A percentile compares a stretch with the other conserved stretches of the same genome.
Evolutionary conservation across 2,113 vertebrate genomes (phyloP).

Genomic region (Anarhynchus alexandrinus): DNA sequence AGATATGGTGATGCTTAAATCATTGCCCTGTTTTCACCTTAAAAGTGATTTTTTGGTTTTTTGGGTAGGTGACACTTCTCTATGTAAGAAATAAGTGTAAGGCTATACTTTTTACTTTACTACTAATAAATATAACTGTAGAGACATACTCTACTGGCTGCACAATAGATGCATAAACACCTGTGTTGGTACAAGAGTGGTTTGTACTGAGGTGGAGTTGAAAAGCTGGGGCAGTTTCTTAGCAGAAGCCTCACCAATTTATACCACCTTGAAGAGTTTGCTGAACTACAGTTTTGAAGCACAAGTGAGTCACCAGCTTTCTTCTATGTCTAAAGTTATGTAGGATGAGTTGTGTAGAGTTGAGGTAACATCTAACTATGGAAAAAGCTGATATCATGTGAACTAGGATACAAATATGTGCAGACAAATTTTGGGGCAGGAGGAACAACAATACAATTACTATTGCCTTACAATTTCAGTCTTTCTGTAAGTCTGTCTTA

Average conservation of each 20-base stretch:
- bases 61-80: not conserved
- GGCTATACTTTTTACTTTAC: not conserved
- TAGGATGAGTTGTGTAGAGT: not conserved
- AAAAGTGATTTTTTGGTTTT: not conserved
- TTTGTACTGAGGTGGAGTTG: not conserved
- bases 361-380: not conserved
- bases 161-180: not conserved
- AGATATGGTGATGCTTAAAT: not conserved
- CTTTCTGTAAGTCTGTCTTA: not conserved
- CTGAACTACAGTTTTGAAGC: not conserved
- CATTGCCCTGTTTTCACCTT: not conserved
- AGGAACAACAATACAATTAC: not conserved
- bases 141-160: not conserved
- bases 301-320: not conserved
- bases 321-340: not conserved
- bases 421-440: not conserved
- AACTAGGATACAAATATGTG: not conserved
- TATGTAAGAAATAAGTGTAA: not conserved
- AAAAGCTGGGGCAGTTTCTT: not conserved
- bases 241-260: not conserved
- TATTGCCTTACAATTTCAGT: not conserved
- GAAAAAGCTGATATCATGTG: not conserved
- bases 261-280: not conserved
- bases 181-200: no score
- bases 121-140: not conserved